Base-by-base conservation (phyloP, 2,113 vertebrate species). In the Antidorcas marsupialis region DNA sequence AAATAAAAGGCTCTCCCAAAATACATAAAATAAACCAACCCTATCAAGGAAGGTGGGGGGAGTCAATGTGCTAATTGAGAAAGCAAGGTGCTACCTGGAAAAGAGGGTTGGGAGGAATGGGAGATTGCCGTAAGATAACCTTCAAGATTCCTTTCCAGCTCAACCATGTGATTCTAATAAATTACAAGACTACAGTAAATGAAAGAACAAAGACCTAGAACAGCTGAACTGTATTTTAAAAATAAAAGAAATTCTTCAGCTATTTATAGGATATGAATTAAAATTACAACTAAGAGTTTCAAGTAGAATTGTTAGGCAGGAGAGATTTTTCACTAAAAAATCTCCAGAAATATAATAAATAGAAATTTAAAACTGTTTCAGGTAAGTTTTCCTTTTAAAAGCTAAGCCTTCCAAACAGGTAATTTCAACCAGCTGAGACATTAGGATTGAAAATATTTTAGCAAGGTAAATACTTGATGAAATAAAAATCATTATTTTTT, bases 381-480 rank as follows among this genome's bases (percentile, higher is more conserved):
- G 83, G 50, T 89, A 96, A 93, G 16, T 47, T 87, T 64, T 79
- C 33, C 85, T 92, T 94, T 79, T 36, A 91, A 96, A 88, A 85
- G 57, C 12, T 89, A 82, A 86, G 62, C 27, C n/a, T 71, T 89
- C 15, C 59, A 91, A 91, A 64, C 15, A 95, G 45, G 10, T 39
- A 43, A 97, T 94, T 96, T 94, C 64, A 92, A 93, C 89, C 53
- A 93, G 53, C 76, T 93, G 36, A n/a, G 52, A 5, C 81, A 78
- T 39, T 16, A 74, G 55, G n/a, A 92, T n/a, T 87, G 0, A 81
- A 95, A 71, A n/a, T 71, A 95, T 82, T 89, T 76, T 15, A 93
- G 28, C 30, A 89, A 94, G n/a, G 71, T 91, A 93, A 96, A 76
- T 67, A 91, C 27, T 39, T 90, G 47, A 64, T 74, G 16, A 50